Percentiles rank a stretch among this genome's conserved stretches.
Conservation (phyloP, 2,113 vertebrate species). For the Lamprologus ornatipinnis region DNA sequence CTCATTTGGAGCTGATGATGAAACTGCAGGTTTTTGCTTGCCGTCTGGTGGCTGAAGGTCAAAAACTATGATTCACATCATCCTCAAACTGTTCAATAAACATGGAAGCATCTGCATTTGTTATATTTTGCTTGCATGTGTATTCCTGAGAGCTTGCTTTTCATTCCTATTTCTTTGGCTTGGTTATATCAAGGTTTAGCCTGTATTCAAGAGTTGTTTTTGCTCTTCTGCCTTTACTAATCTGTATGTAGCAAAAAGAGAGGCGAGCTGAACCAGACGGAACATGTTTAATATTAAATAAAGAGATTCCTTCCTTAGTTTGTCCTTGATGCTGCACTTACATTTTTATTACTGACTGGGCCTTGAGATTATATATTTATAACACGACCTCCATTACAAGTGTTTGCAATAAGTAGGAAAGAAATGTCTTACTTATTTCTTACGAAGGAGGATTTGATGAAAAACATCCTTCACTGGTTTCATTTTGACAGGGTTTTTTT, state of each 20-base stretch:
- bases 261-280: background rate
- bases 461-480: background rate
- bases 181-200: background rate
- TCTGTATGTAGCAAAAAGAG: background rate
- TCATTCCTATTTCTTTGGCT: background rate
- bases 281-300: background rate
- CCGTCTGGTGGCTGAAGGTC: background rate
- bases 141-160: background rate
- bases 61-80: background rate
- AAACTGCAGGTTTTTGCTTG: background rate
- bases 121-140: background rate
- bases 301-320: background rate
- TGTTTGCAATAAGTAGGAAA: background rate
- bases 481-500: background rate
- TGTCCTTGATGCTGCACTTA: background rate
- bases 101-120: background rate
- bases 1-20: background rate
- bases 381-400: background rate
- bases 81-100: background rate
- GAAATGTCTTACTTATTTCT: background rate
- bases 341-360: background rate
- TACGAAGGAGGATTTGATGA: background rate
- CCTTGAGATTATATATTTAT: background rate
- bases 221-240: background rate
- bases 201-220: background rate